Evolutionary conservation across 2,113 vertebrate genomes (phyloP), one percentile per base, ranked within the genome.

Genomic region (Hydrochoerus hydrochaeris): DNA sequence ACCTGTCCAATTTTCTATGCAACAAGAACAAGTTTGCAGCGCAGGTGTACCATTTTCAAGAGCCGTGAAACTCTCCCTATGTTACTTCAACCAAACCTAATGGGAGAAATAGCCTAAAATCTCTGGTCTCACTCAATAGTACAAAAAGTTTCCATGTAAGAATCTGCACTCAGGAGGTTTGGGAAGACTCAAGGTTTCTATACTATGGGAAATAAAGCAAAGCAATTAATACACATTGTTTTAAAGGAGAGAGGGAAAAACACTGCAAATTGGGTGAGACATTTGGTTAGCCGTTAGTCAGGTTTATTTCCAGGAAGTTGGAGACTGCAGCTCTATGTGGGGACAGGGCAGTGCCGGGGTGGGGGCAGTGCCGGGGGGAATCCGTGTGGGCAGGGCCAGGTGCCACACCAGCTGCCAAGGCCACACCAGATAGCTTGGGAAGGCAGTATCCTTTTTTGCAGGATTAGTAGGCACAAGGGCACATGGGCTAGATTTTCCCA

Each of bases 361-460:
- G 54, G 13, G 44, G 69, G 7, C n/a, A n/a, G n/a, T n/a, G n/a
- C n/a, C n/a, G n/a, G n/a, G n/a, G n/a, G 80, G 81, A 67, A 91
- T 87, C 97, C 94, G 49, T 86, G 58, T 89, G 85, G 71, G 80
- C 69, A 85, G 81, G 96, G 95, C 94, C 91, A 95, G 93, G 1
- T 32, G 17, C 44, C 58, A 41, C 69, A n/a, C 84, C 86, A 12
- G 30, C 81, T 85, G 73, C 97, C 95, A 57, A 57, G 95, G 91
- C 95, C 96, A 88, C 94, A 77, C 32, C 96, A 16, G 89, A 86
- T 46, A 69, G 54, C 62, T 1, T 90, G 62, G 17, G 54, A 63
- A 97, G 98, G 98, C 98, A 98, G 98, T 98, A 98, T 98, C 98
- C 98, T 97, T 98, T 97, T 98, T 98, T 97, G 95, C 98, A 98